These are phyloP conservation scores for Mystacornis crossleyi DNA, from an alignment of 2,113 vertebrate genomes.

Conservation along the genomic window DNA sequence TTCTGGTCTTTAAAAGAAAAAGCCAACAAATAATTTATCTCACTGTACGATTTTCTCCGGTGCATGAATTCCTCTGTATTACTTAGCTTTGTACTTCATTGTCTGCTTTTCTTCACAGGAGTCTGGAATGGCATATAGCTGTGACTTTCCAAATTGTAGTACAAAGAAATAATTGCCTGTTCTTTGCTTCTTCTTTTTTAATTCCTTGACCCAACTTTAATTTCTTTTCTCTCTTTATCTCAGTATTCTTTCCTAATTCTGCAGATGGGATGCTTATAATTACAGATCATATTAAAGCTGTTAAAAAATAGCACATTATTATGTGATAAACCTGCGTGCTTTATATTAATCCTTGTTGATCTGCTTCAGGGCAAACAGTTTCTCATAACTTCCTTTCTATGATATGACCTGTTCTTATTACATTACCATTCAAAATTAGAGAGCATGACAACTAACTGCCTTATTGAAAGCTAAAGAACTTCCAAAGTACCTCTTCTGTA, in stretches of 20 bases:
- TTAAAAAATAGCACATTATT: slow-evolving; percentile 8
- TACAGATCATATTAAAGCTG: slow-evolving; percentile 31
- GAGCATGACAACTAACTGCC: background rate
- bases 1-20: background rate
- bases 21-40: background rate
- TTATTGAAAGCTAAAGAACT: background rate
- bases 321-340: background rate
- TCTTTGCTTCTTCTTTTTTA: background rate
- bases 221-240: slow-evolving; percentile 9
- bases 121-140: background rate
- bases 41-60: background rate
- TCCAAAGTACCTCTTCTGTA: background rate
- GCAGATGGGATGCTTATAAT: slow-evolving; percentile 33
- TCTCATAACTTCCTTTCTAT: slow-evolving; percentile 8
- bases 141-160: background rate
- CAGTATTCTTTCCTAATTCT: slow-evolving; percentile 26
- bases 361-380: slow-evolving; percentile 37
- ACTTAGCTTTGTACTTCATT: background rate
- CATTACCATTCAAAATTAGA: slow-evolving; percentile 10
- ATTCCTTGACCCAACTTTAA: slow-evolving; percentile 34
- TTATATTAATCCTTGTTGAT: slow-evolving; percentile 35
- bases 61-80: background rate
- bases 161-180: slow-evolving; percentile 10
- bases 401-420: background rate
- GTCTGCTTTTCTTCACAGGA: background rate